Conservation (phyloP, 2,113 vertebrate genomes). For the Pogonocichla stellata region DNA sequence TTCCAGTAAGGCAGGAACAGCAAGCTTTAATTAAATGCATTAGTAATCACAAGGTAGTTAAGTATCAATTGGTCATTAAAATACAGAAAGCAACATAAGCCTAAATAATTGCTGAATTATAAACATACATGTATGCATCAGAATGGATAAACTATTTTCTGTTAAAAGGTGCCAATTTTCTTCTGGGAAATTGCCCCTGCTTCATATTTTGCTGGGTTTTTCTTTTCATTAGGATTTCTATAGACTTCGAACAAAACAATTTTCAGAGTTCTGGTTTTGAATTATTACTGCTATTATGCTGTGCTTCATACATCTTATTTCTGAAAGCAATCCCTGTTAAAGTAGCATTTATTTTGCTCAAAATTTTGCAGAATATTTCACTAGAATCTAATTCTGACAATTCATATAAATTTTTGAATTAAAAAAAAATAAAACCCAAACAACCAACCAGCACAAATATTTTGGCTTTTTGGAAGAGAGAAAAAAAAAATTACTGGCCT, state of each 20-base stretch:
- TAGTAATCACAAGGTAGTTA: background rate
- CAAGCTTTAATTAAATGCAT: background rate
- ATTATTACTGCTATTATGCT: background rate
- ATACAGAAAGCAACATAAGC: background rate
- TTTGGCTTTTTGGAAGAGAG: background rate
- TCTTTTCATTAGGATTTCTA: background rate
- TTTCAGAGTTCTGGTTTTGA: background rate
- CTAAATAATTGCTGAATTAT: background rate
- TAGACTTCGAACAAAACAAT: background rate
- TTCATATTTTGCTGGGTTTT: background rate
- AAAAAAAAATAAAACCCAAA: background rate
- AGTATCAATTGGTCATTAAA: background rate
- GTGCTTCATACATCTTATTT: background rate
- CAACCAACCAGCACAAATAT: background rate
- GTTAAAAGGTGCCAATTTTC: background rate
- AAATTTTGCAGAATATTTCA: background rate
- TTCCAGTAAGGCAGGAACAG: background rate
- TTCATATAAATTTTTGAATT: background rate
- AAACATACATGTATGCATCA: background rate
- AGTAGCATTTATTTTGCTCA: background rate
- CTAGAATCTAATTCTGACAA: background rate
- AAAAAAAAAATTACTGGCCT: background rate
- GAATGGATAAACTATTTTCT: background rate
- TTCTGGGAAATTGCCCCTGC: background rate
- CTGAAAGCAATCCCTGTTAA: background rate